These are phyloP conservation scores for Coracopsis vasa DNA, from an alignment of 2,113 vertebrate species.

Conservation along the genomic window DNA sequence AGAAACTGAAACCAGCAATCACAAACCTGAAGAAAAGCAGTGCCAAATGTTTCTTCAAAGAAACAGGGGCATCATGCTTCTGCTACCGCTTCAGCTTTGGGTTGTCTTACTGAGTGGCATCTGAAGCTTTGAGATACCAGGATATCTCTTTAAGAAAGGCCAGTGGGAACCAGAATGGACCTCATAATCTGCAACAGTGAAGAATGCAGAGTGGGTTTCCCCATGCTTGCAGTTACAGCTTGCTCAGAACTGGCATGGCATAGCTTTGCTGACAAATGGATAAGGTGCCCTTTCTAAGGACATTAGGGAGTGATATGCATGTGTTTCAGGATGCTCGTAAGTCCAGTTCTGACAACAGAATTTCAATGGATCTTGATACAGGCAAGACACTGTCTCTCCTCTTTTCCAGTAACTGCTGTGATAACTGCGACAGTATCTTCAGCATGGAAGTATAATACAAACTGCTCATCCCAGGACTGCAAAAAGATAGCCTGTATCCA, in stretches of 20 bases:
- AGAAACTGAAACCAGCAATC: background rate
- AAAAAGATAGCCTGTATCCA: background rate
- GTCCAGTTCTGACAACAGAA: background rate
- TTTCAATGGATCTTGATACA: background rate
- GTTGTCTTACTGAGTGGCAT: background rate
- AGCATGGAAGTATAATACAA: background rate
- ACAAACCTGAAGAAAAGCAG: background rate
- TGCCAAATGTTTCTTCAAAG: no score
- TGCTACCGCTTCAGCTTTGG: background rate
- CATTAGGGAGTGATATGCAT: background rate
- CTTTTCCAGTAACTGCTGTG: background rate
- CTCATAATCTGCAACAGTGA: background rate
- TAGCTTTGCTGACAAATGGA: background rate
- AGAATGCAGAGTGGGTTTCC: background rate
- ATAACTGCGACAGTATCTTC: background rate
- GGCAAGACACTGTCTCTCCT: rapidly evolving
- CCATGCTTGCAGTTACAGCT: background rate
- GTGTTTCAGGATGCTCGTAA: background rate
- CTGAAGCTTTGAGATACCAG: background rate
- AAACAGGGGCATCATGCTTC: background rate
- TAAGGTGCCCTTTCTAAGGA: background rate
- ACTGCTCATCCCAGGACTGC: background rate
- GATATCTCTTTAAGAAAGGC: background rate
- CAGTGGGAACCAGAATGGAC: background rate
- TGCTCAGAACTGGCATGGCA: background rate